Percentiles rank a stretch among this genome's conserved stretches.
Evolutionary conservation across 2,797 vertebrate genomes (phyloP).

Genomic region (Eulemur rubriventer): DNA sequence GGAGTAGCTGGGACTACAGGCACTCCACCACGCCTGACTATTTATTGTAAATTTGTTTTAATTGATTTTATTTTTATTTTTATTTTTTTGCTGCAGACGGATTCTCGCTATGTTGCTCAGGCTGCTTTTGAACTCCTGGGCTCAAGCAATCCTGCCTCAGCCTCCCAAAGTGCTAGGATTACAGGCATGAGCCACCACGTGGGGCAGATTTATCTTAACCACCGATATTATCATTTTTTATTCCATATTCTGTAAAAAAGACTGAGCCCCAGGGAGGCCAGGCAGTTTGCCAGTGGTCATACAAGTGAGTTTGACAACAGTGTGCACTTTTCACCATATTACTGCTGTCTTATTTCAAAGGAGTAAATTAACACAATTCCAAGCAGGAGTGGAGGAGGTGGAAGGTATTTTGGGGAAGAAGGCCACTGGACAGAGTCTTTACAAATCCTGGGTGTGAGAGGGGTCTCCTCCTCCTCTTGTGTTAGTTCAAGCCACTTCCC

Average conservation of each 20-base stretch:
- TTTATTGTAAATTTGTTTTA: no score
- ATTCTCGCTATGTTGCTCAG: background rate
- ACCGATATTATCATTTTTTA: background rate
- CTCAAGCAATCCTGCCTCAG: background rate
- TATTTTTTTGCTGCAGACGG: background rate
- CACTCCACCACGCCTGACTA: no score
- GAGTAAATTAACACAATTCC: background rate
- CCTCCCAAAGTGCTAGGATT: background rate
- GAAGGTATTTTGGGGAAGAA: background rate
- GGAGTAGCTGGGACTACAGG: no score
- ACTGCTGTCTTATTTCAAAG: constrained; percentile 28
- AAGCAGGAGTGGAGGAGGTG: background rate
- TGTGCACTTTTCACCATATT: background rate
- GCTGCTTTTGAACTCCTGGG: background rate
- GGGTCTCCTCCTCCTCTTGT: background rate
- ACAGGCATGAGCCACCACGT: background rate
- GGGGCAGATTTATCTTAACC: background rate
- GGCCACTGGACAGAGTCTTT: background rate
- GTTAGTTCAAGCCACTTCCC: background rate
- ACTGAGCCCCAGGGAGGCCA: background rate
- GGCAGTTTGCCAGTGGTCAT: background rate
- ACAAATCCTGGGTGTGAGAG: background rate
- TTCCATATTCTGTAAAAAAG: background rate
- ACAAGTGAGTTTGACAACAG: background rate
- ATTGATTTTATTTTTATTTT: no score